Conservation (phyloP, 2,888 invertebrate genomes). For the Meiosimyza decipiens region DNA sequence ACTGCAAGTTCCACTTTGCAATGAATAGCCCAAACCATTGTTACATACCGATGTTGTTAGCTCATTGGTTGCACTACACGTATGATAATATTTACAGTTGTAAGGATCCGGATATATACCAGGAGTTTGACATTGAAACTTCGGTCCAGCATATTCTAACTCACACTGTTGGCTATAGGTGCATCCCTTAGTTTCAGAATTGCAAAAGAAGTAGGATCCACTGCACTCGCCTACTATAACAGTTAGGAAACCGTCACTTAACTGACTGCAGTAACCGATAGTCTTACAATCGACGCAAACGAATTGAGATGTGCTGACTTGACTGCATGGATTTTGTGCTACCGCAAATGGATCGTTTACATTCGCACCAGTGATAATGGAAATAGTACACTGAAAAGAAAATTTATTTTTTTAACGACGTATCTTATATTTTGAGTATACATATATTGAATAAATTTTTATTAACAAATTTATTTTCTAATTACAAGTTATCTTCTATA, state of each 20-base stretch:
- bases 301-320: slow-evolving; percentile 52
- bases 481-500: no score
- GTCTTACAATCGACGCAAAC: slow-evolving; percentile 54
- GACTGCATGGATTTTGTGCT: slow-evolving; percentile 53
- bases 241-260: slow-evolving; percentile 49
- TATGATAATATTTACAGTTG: slow-evolving; percentile 60
- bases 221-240: slow-evolving; percentile 47
- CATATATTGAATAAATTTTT: no score
- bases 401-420: no score
- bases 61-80: slow-evolving; percentile 51
- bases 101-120: slow-evolving; percentile 62
- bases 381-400: no score
- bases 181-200: slow-evolving; percentile 46
- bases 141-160: slow-evolving; percentile 42
- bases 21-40: slow-evolving; percentile 54
- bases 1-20: slow-evolving; percentile 50
- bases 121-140: slow-evolving; percentile 54
- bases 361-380: not conserved
- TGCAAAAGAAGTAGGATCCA: slow-evolving; percentile 52
- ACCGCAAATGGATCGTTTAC: slow-evolving; percentile 41
- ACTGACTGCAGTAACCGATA: slow-evolving; percentile 50
- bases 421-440: no score
- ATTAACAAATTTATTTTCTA: no score
- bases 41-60: slow-evolving; percentile 50
- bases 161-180: slow-evolving; percentile 34